A percentile compares a stretch with the other conserved stretches of the same genome.
Conservation (phyloP, 2,888 invertebrate species). For the Drosophila kambysellisi region DNA sequence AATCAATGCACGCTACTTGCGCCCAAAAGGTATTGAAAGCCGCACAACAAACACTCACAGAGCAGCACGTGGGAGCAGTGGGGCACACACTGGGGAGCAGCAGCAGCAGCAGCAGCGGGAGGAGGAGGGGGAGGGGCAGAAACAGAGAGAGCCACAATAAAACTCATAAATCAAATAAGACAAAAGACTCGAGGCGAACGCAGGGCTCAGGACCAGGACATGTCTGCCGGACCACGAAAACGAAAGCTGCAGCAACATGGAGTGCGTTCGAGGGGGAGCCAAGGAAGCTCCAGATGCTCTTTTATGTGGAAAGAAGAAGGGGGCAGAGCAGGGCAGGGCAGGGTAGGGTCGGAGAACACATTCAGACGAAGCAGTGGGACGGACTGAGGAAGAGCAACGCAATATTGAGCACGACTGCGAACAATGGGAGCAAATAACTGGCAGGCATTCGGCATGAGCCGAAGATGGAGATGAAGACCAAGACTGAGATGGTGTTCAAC, state of each 20-base stretch:
- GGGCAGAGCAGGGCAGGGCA: too few relatives aligned
- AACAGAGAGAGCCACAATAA: constrained; percentile 73
- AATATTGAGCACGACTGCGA: constrained; percentile 76
- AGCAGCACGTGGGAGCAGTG: constrained; percentile 10
- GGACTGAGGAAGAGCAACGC: constrained; percentile 52
- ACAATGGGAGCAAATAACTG: constrained; percentile 81
- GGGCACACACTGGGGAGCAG: background rate
- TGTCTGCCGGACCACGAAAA: constrained; percentile 50
- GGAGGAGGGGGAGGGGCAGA: background rate
- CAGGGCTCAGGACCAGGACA: constrained; percentile 53
- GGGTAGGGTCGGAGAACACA: background rate
- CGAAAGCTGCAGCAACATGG: constrained; percentile 49
- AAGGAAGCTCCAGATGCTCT: constrained; percentile 26
- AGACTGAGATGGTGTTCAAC: constrained; percentile 7
- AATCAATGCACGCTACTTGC: constrained; percentile 75
- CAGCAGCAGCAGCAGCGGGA: background rate
- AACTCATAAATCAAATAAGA: constrained; percentile 84
- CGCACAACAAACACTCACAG: constrained; percentile 45
- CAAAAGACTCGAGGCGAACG: constrained; percentile 80
- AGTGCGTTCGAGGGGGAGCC: constrained; percentile 46
- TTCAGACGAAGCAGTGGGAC: background rate
- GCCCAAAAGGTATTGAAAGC: constrained; percentile 56
- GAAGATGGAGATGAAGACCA: constrained; percentile 35
- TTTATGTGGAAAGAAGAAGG: background rate
- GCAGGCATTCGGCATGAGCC: constrained; percentile 72